Base-by-base conservation (phyloP, 2,888 invertebrate genomes). In the Lithophane leautieri region DNA sequence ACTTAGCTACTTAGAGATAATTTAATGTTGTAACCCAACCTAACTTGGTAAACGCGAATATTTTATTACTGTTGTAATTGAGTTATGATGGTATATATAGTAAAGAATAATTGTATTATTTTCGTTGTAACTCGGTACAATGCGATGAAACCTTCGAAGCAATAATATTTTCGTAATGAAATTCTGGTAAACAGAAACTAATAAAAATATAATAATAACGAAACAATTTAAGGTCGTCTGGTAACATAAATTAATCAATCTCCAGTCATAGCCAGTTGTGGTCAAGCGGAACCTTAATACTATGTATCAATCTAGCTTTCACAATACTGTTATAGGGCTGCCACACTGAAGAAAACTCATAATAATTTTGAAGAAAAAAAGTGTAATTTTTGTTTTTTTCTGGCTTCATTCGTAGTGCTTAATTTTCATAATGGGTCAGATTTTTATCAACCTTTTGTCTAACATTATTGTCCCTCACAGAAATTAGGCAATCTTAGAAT, bases 221-320 rank as follows among this genome's bases (percentile, higher is more conserved):
- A 66, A 66, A 65, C 56, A 52, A 56, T 79, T 22, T 44, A 9
- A 34, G 42, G 7, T 28, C 8, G 16, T 9, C 54, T n/a, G n/a
- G 56, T 12, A 16, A 56, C 68, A 56, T 19, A 40, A 58, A 70
- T 71, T 52, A 70, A 79, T 82, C 63, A 79, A 82, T 34, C 40
- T 61, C 44, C 70, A 58, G 70, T 78, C 69, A 67, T 70, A 54
- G 34, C 52, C 73, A 82, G 54, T 78, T 40, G 68, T 68, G 73
- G 63, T 79, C 65, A 78, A 83, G 63, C 56, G 68, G 62, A 58
- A 34, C 73, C 22, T 47, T 70, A 47, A 70, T 79, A 71, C 47
- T 56, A 50, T 76, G 28, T 76, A 76, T 61, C 56, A 80, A 65
- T 75, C 70, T 61, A 68, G 61, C 50, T 69, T 68, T 40, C 61